A percentile compares a stretch with the other conserved stretches of the same genome.
These are phyloP conservation scores for Cheilosia impressa DNA, from an alignment of 2,888 invertebrate genomes.

Conservation along the genomic window DNA sequence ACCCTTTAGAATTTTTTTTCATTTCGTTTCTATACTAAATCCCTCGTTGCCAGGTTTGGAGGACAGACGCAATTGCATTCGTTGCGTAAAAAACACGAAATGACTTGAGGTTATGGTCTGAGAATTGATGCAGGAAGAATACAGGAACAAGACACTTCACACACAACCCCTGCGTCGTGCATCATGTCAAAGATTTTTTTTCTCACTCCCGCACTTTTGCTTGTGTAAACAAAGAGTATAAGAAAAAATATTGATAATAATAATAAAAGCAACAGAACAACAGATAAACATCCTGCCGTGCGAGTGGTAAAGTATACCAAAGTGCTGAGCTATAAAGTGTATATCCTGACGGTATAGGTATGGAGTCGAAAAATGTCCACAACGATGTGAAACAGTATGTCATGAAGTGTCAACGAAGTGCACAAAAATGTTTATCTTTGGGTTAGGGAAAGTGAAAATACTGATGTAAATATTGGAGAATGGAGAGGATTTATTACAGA, in stretches of 20 bases:
- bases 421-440: background rate
- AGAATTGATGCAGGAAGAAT: conserved; percentile 33
- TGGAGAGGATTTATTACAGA: too few relatives aligned
- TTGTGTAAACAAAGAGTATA: conserved; percentile 51
- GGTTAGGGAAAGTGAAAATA: too few relatives aligned
- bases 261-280: conserved; percentile 65
- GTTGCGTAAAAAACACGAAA: conserved; percentile 63
- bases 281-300: conserved; percentile 68
- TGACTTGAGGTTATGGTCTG: background rate
- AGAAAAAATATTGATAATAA: conserved; percentile 34
- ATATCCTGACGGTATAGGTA: conserved; percentile 44
- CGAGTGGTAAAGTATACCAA: conserved; percentile 44
- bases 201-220: conserved; percentile 34
- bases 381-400: conserved; percentile 33
- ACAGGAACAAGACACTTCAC: conserved; percentile 66
- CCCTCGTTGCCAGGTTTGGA: conserved; percentile 34
- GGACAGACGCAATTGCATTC: conserved; percentile 55
- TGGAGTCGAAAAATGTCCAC: background rate
- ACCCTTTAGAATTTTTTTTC: conserved; percentile 33
- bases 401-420: background rate
- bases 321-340: conserved; percentile 60
- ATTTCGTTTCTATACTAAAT: conserved; percentile 34
- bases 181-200: conserved; percentile 32
- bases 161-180: conserved; percentile 22
- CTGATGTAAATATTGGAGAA: too few relatives aligned